phyloP scores from a whole-genome alignment of 2,113 vertebrate species.

The Rhinoderma darwinii region DNA sequence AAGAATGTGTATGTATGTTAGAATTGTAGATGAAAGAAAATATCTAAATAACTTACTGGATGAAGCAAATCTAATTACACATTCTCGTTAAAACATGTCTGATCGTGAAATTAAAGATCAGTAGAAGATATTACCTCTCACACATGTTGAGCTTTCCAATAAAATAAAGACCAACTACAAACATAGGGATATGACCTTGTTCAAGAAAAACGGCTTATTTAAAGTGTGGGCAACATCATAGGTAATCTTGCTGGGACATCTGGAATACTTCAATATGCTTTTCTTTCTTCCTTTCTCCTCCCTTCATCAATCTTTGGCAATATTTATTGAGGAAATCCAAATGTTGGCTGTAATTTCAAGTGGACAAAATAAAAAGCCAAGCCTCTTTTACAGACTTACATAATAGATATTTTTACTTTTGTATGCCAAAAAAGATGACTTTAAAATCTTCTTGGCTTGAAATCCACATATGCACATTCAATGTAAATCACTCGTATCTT shows the following conservation, averaged over 20 bases:
- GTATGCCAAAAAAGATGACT: conserved; percentile 67
- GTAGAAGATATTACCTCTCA: neutral
- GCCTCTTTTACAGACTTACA: conserved; percentile 60
- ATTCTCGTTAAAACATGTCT: conserved; percentile 21
- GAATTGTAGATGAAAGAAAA: neutral
- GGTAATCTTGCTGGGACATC: conserved; percentile 66
- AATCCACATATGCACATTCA: neutral
- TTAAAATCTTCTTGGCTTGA: conserved; percentile 53
- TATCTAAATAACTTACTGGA: neutral
- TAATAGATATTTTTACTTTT: conserved; percentile 28
- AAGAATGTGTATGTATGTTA: neutral
- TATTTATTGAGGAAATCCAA: conserved; percentile 68
- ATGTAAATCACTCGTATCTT: neutral
- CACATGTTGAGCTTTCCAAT: conserved; percentile 15
- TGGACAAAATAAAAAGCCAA: conserved; percentile 65
- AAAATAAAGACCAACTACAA: conserved; percentile 52
- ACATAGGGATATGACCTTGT: conserved; percentile 56
- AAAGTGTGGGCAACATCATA: conserved; percentile 60
- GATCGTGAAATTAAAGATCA: conserved; percentile 29
- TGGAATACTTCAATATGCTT: conserved; percentile 67
- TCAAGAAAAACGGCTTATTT: conserved; percentile 53
- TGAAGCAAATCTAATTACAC: neutral
- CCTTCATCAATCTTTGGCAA: conserved; percentile 66
- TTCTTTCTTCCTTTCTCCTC: conserved; percentile 62
- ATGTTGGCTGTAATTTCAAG: conserved; percentile 61